phyloP scores from a whole-genome alignment of 2,888 invertebrate genomes.

The Coelogynopora nodosa region DNA sequence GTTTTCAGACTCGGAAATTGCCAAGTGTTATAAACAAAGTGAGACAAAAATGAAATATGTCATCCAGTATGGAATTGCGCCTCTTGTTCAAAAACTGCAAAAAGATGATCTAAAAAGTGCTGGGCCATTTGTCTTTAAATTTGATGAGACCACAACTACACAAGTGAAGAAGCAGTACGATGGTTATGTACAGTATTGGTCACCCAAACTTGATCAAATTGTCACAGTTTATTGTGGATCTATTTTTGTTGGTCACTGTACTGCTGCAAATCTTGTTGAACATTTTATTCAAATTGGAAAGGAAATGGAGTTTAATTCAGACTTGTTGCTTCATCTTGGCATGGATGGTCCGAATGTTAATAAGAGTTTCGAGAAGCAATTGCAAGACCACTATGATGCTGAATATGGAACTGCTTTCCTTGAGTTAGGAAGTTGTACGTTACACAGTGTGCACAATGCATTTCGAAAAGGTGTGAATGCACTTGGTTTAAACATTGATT shows the following conservation, averaged over 20 bases:
- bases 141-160: conserved; percentile 7
- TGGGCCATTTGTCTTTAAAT: conserved; percentile 29
- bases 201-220: background rate
- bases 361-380: conserved; percentile 16
- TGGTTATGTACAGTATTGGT: conserved; percentile 34
- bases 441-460: conserved; percentile 14
- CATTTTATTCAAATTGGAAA: conserved; percentile 23
- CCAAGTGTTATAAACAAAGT: background rate
- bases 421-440: conserved; percentile 16
- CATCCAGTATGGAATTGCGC: background rate
- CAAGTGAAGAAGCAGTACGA: conserved; percentile 14
- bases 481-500: conserved; percentile 18
- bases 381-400: background rate
- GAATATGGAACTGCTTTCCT: conserved; percentile 15
- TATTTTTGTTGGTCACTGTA: conserved; percentile 26
- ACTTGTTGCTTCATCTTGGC: conserved; percentile 5
- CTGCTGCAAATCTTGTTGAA: background rate
- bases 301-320: conserved; percentile 9
- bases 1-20: conserved; percentile 14
- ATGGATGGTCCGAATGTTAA: conserved; percentile 34
- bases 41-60: conserved; percentile 18
- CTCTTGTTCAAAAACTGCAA: background rate
- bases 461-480: conserved; percentile 30
- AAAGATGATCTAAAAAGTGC: background rate
- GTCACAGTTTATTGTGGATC: conserved; percentile 28